Evolutionary conservation across 2,797 vertebrate species (phyloP), one percentile per base, ranked within the genome.

Genomic region (Pangasius djambal): DNA sequence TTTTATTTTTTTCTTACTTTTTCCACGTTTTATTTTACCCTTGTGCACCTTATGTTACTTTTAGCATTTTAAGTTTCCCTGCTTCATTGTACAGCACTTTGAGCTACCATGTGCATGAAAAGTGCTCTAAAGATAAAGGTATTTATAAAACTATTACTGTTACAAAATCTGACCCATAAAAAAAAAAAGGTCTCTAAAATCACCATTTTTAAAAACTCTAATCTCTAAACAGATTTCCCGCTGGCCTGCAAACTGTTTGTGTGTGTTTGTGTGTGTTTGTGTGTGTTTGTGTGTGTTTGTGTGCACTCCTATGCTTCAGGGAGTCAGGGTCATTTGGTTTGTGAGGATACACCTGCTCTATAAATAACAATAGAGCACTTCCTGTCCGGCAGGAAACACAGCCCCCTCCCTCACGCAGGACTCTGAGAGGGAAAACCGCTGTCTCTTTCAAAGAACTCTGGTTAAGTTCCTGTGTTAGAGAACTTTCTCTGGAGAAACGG

Each of bases 331-430:
- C 63, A 83, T 48, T 67, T 93, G 78, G 91, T 90, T 94, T 94
- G 92, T 92, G 89, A 97, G 97, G 97, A 98, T 97, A 93, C 97
- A 98, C 96, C 97, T 98, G 97, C 92, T 89, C 92, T 95, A 94
- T 91, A 91, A 93, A 92, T 92, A 94, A 98, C 97, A 98, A 97
- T 97, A 92, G 93, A 65, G 92, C 88, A 93, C 93, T 96, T 96
- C 95, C 96, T 96, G 95, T 92, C 92, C 92, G 94, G 94, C 95
- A 96, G 97, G 97, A 99, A 98, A 91, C 10, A 90, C 95, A 95
- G 94, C 93, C 88, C 90, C 92, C 92, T 85, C 65, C 50, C 31
- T 25, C 10, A 34, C 6, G 22, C 10, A 20, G 15, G 3, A 48
- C 82, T 65, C 12, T 44, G 75, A 13, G 31, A 57, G 77, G 77